A percentile compares a stretch with the other conserved stretches of the same genome.
Evolutionary conservation across 2,113 vertebrate genomes (phyloP).

Genomic region (Vidua macroura): DNA sequence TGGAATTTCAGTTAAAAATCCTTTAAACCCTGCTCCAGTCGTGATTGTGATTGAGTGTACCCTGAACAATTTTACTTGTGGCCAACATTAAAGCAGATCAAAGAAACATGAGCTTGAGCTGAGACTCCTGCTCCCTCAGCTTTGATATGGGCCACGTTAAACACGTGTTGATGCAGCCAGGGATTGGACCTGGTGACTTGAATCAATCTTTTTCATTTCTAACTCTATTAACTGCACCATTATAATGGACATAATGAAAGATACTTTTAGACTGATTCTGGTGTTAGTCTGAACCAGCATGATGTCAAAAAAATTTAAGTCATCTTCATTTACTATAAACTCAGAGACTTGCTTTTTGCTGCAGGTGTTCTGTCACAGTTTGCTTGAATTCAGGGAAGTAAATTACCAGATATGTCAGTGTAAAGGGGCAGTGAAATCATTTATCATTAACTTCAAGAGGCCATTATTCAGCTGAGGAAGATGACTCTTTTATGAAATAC

Average conservation of each 20-base stretch:
- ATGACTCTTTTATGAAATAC: slow-evolving; percentile 57
- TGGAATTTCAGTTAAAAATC: background rate
- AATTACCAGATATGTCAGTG: slow-evolving; percentile 33
- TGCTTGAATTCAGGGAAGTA: slow-evolving; percentile 35
- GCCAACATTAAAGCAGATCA: background rate
- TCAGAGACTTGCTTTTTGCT: slow-evolving; percentile 33
- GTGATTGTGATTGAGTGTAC: background rate
- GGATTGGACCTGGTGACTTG: background rate
- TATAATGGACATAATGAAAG: slow-evolving; percentile 11
- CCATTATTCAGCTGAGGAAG: slow-evolving; percentile 53
- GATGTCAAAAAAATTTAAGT: slow-evolving; percentile 37
- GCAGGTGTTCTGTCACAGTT: slow-evolving; percentile 38
- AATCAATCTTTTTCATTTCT: slow-evolving; percentile 15
- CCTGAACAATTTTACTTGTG: background rate
- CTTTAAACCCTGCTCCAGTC: background rate
- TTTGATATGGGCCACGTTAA: background rate
- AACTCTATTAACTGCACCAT: slow-evolving; percentile 12
- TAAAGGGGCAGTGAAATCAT: slow-evolving; percentile 56
- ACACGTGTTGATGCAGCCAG: background rate
- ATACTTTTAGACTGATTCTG: slow-evolving; percentile 8
- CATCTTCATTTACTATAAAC: slow-evolving; percentile 51
- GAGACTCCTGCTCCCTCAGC: background rate
- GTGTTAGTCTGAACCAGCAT: slow-evolving; percentile 8
- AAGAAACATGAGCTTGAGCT: background rate
- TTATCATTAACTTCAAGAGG: slow-evolving; percentile 67